These are phyloP conservation scores for Tetrax tetrax DNA, from an alignment of 2,113 vertebrate species.

Conservation along the genomic window DNA sequence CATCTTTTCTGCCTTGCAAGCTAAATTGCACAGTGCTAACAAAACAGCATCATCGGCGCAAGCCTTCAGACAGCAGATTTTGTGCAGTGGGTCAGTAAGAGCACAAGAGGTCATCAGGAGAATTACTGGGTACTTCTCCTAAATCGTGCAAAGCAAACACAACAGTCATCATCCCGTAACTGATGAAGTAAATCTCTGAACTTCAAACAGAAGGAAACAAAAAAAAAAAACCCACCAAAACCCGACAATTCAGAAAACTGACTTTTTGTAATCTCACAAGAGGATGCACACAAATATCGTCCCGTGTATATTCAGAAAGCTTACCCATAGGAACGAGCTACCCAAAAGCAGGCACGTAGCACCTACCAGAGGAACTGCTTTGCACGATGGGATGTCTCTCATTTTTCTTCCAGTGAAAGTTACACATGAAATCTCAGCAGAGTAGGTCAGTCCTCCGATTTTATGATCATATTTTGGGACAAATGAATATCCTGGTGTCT, in stretches of 20 bases:
- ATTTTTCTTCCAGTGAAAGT: neutral
- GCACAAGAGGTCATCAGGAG: neutral
- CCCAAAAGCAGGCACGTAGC: neutral
- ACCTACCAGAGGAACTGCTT: neutral
- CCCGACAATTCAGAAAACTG: neutral
- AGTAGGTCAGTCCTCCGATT: accelerated
- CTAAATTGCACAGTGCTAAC: neutral
- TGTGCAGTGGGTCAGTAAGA: neutral
- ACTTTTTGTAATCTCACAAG: neutral
- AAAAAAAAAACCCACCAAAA: neutral
- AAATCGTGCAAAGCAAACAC: neutral
- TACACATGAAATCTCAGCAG: neutral
- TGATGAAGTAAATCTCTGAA: neutral
- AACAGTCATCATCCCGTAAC: neutral
- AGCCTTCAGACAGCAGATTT: neutral
- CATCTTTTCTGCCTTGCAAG: neutral
- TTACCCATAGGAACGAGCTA: neutral
- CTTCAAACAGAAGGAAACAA: neutral
- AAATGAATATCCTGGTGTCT: neutral
- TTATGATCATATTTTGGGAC: neutral
- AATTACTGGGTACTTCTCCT: neutral
- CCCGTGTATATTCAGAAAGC: neutral
- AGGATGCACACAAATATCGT: neutral
- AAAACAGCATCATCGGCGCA: neutral
- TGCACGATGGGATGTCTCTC: neutral